Conservation (phyloP, 2,888 invertebrate species). For the Aplocera efformata region DNA sequence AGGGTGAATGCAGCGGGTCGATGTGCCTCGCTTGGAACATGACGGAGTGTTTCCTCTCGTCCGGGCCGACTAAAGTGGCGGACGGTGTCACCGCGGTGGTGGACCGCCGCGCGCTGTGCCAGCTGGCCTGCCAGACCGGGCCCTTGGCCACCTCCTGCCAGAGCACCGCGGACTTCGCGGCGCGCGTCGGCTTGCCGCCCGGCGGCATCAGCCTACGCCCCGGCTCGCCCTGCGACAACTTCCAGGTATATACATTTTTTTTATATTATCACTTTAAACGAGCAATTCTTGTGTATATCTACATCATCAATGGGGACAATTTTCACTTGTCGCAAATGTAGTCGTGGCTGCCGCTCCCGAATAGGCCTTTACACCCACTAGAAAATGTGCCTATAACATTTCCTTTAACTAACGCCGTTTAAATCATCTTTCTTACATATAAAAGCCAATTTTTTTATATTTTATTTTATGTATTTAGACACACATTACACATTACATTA, state of each 20-base stretch:
- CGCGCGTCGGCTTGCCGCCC: slow-evolving; percentile 82
- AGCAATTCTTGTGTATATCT: too few species aligned
- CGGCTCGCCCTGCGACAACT: slow-evolving; percentile 99
- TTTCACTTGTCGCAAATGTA: too few species aligned
- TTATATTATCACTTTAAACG: too few species aligned
- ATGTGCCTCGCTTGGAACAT: slow-evolving; percentile 97
- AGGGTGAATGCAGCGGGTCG: slow-evolving; percentile 96
- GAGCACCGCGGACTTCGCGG: slow-evolving; percentile 93
- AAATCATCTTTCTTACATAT: too few species aligned
- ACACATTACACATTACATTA: too few species aligned
- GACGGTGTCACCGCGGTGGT: slow-evolving; percentile 80
- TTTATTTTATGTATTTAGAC: too few species aligned
- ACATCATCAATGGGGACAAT: too few species aligned
- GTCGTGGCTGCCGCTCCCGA: too few species aligned
- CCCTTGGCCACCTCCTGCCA: slow-evolving; percentile 86
- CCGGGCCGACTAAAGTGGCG: slow-evolving; percentile 82
- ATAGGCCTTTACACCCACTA: too few species aligned
- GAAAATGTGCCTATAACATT: too few species aligned
- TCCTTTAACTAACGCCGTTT: too few species aligned
- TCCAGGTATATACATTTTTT: slow-evolving; percentile 83
- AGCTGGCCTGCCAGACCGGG: slow-evolving; percentile 96
- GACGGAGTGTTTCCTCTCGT: slow-evolving; percentile 96
- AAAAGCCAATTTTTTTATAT: too few species aligned
- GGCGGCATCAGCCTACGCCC: slow-evolving; percentile 94
- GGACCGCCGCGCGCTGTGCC: slow-evolving; percentile 93